Evolutionary conservation across 1,140 invertebrate species (phyloP).

Genomic region (Orussus abietinus): DNA sequence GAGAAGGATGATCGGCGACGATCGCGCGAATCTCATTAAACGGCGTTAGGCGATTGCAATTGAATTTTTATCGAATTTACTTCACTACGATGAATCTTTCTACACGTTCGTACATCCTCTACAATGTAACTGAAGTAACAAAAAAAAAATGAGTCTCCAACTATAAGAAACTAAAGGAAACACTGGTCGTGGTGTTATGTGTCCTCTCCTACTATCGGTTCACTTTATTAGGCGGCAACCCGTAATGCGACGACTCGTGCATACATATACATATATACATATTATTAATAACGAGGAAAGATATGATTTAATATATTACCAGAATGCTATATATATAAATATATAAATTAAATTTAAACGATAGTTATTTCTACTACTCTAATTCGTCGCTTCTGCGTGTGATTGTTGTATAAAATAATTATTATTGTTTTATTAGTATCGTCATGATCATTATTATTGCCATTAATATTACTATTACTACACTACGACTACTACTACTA

Average conservation of each 20-base stretch:
- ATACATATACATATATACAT: neutral
- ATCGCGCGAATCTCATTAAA: conserved; percentile 7
- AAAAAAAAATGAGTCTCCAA: conserved; percentile 24
- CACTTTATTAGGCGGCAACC: no score
- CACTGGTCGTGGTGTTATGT: no score
- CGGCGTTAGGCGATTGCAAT: conserved; percentile 27
- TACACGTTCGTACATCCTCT: conserved; percentile 53
- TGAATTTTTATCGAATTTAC: conserved; percentile 51
- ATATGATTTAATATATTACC: conserved; percentile 41
- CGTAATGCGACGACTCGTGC: neutral
- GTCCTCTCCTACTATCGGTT: no score
- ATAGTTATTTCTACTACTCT: conserved; percentile 54
- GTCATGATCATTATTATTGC: conserved; percentile 37
- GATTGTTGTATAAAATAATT: conserved; percentile 51
- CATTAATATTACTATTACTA: conserved; percentile 16
- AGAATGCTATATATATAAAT: conserved; percentile 21
- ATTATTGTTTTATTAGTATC: conserved; percentile 40
- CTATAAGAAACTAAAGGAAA: conserved; percentile 27
- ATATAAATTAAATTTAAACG: conserved; percentile 33
- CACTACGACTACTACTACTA: neutral
- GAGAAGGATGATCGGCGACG: neutral
- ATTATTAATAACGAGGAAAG: conserved; percentile 16
- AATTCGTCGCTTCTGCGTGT: conserved; percentile 54
- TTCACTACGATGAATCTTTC: conserved; percentile 51
- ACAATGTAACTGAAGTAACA: conserved; percentile 29